These are phyloP conservation scores for Acanthosepion esculentum DNA, from an alignment of 2,888 invertebrate species.

Conservation along the genomic window DNA sequence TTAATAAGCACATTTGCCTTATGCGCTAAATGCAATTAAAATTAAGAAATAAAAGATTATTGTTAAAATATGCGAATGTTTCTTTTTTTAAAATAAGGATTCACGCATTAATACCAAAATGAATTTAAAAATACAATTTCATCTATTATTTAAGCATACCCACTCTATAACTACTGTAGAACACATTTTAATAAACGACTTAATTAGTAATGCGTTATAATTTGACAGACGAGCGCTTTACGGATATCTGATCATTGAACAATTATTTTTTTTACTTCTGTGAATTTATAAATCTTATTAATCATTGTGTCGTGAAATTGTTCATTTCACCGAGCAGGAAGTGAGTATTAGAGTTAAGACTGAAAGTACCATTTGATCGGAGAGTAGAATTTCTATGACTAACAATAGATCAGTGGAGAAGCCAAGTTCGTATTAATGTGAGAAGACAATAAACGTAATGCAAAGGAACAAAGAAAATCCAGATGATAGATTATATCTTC, in stretches of 20 bases:
- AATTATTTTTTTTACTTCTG: background rate
- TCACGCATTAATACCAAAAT: background rate
- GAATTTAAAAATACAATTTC: background rate
- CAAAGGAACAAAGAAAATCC: background rate
- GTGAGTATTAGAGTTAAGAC: background rate
- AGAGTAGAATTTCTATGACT: background rate
- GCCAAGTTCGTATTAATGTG: background rate
- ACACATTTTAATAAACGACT: background rate
- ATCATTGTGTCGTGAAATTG: background rate
- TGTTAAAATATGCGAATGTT: no score
- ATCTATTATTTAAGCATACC: background rate
- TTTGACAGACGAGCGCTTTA: background rate
- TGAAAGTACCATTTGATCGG: background rate
- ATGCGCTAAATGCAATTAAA: no score
- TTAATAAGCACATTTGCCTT: no score
- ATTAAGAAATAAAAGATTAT: no score
- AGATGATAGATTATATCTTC: background rate
- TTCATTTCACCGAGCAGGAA: background rate
- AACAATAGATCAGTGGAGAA: background rate
- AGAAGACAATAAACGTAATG: background rate
- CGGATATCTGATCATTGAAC: background rate
- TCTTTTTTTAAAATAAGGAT: no score
- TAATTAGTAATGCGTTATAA: conserved; percentile 18
- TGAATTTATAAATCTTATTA: background rate
- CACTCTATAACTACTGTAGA: background rate